Base-by-base conservation (phyloP, 2,797 vertebrate genomes). In the Octomys mimax region DNA sequence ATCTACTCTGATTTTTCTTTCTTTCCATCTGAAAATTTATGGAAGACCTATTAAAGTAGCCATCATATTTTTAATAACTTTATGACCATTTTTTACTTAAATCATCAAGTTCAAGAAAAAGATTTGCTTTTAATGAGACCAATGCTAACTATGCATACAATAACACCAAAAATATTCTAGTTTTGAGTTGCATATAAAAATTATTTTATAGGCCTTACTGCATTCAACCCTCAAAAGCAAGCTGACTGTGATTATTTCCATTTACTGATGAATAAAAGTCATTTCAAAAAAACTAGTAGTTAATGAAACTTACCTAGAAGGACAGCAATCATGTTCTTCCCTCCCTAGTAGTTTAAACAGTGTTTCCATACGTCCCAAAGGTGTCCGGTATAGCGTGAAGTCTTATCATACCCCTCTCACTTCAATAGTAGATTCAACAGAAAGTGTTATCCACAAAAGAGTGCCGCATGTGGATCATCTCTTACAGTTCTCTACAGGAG, bases 221-320 rank as follows among this genome's bases (percentile, higher is more conserved):
- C 26, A 79, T 22, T 92, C 19, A 49, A 0, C 59, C 36, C n/a
- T 94, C 39, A 59, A 61, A 92, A 90, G 0, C 19, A 85, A 28
- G 14, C 5, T 52, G 31, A 66, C 0, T 66, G 18, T 57, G 14
- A 59, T 83, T 42, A 80, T 83, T 28, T 61, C 9, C 14, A 46
- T 87, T 70, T 73, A 88, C 26, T 84, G 2, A 66, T 62, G 46
- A 87, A 42, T 88, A 92, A 94, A 95, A 3, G 13, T 83, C 6
- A 59, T 14, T 92, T 85, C 16, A 75, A 28, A 70, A 22, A 22
- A 87, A 57, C 10, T 39, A 33, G 57, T 36, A 87, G 70, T 8
- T 70, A 39, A 18, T 31, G 4, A 16, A 46, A 33, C 1, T 6
- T n/a, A 87, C 10, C 52, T 22, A 52, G 18, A 39, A 13, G 42